Evolutionary conservation across 2,888 invertebrate genomes (phyloP), one percentile per base, ranked within the genome.

Genomic region (Furcula furcula): DNA sequence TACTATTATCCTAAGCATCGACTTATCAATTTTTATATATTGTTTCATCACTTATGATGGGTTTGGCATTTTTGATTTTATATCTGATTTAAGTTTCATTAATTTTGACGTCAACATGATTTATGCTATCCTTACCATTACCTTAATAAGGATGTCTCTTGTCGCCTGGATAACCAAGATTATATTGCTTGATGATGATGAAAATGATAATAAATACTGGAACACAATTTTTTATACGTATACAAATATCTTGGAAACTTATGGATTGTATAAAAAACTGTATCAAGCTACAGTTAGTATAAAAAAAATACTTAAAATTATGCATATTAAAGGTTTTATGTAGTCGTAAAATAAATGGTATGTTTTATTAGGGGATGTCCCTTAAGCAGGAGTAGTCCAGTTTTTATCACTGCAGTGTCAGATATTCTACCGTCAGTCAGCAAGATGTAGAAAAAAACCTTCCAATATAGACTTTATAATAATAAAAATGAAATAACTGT

Each of bases 51-150:
- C 25, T 4, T 11, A 10, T 7, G 10, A 18, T 27, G 5, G n/a
- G 7, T 23, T 0, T 4, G 7, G 16, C n/a, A 2, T 31, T 1
- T 7, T 20, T 10, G 28, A 34, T 10, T 4, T 20, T 26, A 7
- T 35, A 6, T 29, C 23, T 7, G 31, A 35, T 9, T 9, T 31
- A n/a, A 15, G 28, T 3, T 40, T 40, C 7, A 25, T 35, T 0
- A 28, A 19, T 6, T 38, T 38, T 12, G 38, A 42, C 18, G 20
- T 38, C 1, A 27, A 42, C 19, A 28, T 36, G 6, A 14, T 42
- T 11, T 38, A 28, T 19, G 27, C 26, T 27, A 33, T 35, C 13
- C 38, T 35, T 5, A 16, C 33, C 5, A 35, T 42, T 3, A 35
- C 25, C 4, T 25, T 42, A 7, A 23, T 42, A 7, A 22, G 12